Percentiles rank a stretch among this genome's conserved stretches.
These are phyloP conservation scores for Popillia japonica DNA, from an alignment of 1,140 invertebrate species.

Conservation along the genomic window DNA sequence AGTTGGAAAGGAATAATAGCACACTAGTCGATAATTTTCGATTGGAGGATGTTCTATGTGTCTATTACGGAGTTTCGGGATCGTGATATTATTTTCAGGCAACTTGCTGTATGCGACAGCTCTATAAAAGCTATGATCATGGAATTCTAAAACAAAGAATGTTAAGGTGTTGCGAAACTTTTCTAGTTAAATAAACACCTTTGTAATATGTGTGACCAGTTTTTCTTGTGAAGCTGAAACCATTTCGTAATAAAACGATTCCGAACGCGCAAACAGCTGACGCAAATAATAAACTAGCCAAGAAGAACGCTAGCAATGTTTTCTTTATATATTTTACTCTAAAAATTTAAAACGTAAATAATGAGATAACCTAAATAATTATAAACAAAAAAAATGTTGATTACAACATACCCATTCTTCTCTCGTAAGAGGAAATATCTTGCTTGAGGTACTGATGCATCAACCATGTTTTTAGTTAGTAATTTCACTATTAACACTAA, in stretches of 20 bases:
- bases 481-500: neutral
- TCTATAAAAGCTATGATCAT: constrained; percentile 42
- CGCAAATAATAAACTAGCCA: constrained; percentile 42
- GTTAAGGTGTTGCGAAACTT: too few relatives aligned
- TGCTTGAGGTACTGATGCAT: constrained; percentile 42
- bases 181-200: constrained; percentile 1
- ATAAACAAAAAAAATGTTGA: neutral
- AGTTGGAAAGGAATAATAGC: constrained; percentile 72
- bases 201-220: neutral
- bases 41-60: neutral
- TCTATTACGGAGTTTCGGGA: neutral
- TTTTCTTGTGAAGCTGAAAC: neutral
- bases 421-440: constrained; percentile 41
- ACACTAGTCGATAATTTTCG: constrained; percentile 62
- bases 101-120: constrained; percentile 47
- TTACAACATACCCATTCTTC: constrained; percentile 28
- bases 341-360: constrained; percentile 34
- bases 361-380: constrained; percentile 23
- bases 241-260: constrained; percentile 32
- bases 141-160: constrained; percentile 15
- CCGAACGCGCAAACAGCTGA: constrained; percentile 29
- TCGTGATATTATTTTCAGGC: constrained; percentile 39
- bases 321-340: constrained; percentile 42
- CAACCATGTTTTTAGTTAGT: constrained; percentile 17
- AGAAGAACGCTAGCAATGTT: constrained; percentile 41